These are phyloP conservation scores for Kuschelorhynchus macadamiae DNA, from an alignment of 2,888 invertebrate genomes.

Conservation along the genomic window DNA sequence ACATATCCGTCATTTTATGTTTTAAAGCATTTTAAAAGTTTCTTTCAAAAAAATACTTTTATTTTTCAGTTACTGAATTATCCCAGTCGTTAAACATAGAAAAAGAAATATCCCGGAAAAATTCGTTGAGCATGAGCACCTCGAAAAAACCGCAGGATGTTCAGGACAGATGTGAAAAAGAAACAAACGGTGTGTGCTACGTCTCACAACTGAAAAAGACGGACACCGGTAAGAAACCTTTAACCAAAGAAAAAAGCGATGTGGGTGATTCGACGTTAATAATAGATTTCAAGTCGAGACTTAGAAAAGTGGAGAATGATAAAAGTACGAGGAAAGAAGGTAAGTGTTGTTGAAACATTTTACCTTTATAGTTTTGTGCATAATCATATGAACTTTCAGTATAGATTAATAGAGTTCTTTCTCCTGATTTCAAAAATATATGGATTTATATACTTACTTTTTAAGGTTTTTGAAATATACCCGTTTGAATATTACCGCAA, in stretches of 20 bases:
- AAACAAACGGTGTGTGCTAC: constrained; percentile 69
- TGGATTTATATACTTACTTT: too few relatives aligned
- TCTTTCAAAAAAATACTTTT: too few relatives aligned
- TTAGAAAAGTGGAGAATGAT: constrained; percentile 83
- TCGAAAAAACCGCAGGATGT: constrained; percentile 49
- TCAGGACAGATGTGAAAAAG: constrained; percentile 45
- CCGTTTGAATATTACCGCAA: too few relatives aligned
- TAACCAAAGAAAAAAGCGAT: constrained; percentile 64
- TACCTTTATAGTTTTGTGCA: too few relatives aligned
- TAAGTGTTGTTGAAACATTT: constrained; percentile 5
- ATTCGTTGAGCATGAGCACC: constrained; percentile 53
- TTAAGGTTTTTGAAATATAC: too few relatives aligned
- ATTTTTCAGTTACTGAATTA: constrained; percentile 78
- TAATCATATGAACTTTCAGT: too few relatives aligned
- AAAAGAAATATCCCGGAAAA: constrained; percentile 56
- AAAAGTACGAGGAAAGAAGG: constrained; percentile 51
- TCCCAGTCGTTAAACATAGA: constrained; percentile 82
- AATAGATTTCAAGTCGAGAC: constrained; percentile 86
- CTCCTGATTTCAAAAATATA: too few relatives aligned
- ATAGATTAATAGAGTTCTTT: too few relatives aligned
- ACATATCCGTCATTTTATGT: too few relatives aligned
- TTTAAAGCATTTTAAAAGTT: too few relatives aligned
- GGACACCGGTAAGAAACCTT: constrained; percentile 75
- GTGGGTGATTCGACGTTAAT: constrained; percentile 69
- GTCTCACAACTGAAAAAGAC: constrained; percentile 83